These are phyloP conservation scores for Leistus spinibarbis DNA, from an alignment of 2,888 invertebrate species.

Conservation along the genomic window DNA sequence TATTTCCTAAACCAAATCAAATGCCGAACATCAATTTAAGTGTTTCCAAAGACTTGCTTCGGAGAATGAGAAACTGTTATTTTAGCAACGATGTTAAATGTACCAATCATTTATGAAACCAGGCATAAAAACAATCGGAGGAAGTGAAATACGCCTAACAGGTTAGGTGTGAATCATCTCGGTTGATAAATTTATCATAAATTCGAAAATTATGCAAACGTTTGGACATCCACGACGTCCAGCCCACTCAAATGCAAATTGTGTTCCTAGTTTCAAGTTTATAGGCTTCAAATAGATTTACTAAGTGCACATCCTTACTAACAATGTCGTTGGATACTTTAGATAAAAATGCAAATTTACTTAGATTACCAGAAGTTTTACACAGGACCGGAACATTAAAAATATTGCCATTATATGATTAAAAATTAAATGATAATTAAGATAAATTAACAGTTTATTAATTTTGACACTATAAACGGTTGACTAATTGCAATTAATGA, in stretches of 20 bases:
- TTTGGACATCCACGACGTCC: background rate
- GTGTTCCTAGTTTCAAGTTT: background rate
- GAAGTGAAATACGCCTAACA: background rate
- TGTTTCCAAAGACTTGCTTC: background rate
- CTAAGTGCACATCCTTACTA: background rate
- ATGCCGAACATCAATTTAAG: too few relatives aligned
- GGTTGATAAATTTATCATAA: background rate
- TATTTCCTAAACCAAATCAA: background rate
- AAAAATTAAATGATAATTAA: background rate
- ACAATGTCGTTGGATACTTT: background rate
- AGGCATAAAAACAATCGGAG: background rate
- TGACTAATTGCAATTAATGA: background rate
- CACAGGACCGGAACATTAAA: background rate
- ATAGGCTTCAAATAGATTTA: background rate
- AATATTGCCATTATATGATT: background rate
- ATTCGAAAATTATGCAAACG: background rate
- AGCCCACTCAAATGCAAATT: background rate
- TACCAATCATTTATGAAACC: background rate
- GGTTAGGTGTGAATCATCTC: background rate
- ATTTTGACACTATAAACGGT: constrained; percentile 5
- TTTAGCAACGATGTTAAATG: background rate
- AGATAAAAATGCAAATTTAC: background rate
- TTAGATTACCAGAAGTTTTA: background rate
- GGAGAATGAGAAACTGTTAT: background rate
- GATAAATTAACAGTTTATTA: constrained; percentile 9